phyloP scores from a whole-genome alignment of 2,797 vertebrate genomes.

The Toxotes lorentzi region DNA sequence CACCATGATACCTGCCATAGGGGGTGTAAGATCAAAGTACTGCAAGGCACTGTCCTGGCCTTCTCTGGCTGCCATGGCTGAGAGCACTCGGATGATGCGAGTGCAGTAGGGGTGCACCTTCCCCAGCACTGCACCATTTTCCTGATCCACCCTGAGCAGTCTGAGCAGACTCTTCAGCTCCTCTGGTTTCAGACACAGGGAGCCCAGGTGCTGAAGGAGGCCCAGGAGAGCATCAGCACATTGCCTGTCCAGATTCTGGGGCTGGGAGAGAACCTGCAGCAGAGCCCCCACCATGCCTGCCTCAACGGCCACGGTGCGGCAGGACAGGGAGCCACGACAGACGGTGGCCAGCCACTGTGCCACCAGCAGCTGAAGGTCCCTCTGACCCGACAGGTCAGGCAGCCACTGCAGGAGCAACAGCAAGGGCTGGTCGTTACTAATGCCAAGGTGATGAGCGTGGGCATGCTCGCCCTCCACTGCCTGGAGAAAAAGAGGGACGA shows the following conservation, averaged over 20 bases:
- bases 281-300: conserved; percentile 91
- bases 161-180: conserved; percentile 91
- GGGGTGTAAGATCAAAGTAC: conserved; percentile 94
- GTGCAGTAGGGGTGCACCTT: conserved; percentile 82
- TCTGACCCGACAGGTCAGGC: conserved; percentile 84
- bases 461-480: conserved; percentile 92
- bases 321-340: conserved; percentile 90
- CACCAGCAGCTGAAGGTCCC: conserved; percentile 91
- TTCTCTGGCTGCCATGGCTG: conserved; percentile 90
- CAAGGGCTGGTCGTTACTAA: conserved; percentile 94
- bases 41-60: conserved; percentile 87
- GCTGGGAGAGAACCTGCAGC: conserved; percentile 86
- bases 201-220: conserved; percentile 90
- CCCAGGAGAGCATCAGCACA: conserved; percentile 91
- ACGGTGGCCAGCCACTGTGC: conserved; percentile 89
- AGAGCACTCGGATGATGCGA: conserved; percentile 88
- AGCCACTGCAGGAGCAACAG: conserved; percentile 94
- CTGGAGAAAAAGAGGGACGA: conserved; percentile 73
- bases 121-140: conserved; percentile 41
- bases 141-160: conserved; percentile 83
- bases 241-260: conserved; percentile 82
- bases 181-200: conserved; percentile 89
- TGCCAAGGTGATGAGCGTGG: conserved; percentile 82
- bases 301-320: conserved; percentile 92
- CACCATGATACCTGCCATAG: conserved; percentile 98